Evolutionary conservation across 64 coral and sea anemone genomes (phyloP).

Genomic region (Montipora cactus): DNA sequence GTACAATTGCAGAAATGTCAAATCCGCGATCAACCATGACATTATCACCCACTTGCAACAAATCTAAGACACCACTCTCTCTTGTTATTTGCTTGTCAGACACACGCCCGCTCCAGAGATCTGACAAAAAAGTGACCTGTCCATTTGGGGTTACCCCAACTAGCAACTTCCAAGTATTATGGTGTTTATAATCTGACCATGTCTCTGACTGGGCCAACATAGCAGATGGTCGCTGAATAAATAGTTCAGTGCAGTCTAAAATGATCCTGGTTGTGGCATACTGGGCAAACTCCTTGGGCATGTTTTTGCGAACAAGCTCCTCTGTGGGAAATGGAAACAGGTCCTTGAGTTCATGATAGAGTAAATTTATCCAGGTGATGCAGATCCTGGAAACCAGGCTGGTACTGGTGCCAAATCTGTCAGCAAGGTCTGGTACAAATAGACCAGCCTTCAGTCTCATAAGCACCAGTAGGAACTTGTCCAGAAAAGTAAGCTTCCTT

Average conservation of each 20-base stretch:
- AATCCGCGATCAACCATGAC: not conserved
- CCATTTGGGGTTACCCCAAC: not conserved
- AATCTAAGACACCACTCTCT: not conserved
- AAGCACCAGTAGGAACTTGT: not conserved
- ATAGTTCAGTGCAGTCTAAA: not conserved
- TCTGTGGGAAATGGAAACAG: not conserved
- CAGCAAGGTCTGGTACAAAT: not conserved
- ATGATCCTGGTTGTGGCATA: not conserved
- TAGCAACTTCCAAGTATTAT: not conserved
- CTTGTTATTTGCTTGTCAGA: not conserved
- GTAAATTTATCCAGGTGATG: not conserved
- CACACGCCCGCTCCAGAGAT: not conserved
- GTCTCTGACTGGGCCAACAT: not conserved
- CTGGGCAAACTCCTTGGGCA: not conserved
- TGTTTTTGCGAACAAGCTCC: not conserved
- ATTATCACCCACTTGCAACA: not conserved
- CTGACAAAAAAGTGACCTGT: not conserved
- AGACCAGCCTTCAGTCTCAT: not conserved
- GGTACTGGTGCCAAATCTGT: not conserved
- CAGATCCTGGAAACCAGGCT: not conserved
- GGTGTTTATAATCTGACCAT: not conserved
- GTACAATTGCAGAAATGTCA: not conserved
- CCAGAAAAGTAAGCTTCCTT: not conserved
- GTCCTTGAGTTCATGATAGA: not conserved
- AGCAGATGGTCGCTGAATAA: not conserved